A percentile compares a stretch with the other conserved stretches of the same genome.
Evolutionary conservation across 1,140 invertebrate genomes (phyloP).

Genomic region (Odontomachus brunneus): DNA sequence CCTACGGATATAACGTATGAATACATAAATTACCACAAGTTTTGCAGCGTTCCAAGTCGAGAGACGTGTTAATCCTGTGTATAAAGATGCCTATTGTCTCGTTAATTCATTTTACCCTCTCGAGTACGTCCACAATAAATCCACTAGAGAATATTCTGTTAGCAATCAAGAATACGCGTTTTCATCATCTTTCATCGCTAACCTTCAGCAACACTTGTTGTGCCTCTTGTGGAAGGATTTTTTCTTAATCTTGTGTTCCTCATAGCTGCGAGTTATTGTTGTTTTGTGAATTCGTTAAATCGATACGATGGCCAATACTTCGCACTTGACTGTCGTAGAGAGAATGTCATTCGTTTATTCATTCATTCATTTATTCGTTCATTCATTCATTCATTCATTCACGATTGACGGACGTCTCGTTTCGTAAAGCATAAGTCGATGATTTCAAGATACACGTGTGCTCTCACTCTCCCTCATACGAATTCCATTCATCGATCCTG

Average conservation of each 20-base stretch:
- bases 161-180: conserved; percentile 50
- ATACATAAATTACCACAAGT: conserved; percentile 20
- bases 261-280: not conserved
- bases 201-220: not conserved
- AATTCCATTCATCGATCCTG: conserved; percentile 35
- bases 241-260: not conserved
- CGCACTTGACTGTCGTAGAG: not conserved
- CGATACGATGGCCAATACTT: not conserved
- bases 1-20: not conserved
- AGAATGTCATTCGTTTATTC: conserved; percentile 10
- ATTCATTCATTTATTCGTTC: no score
- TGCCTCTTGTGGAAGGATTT: not conserved
- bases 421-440: conserved; percentile 35
- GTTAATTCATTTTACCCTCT: conserved; percentile 36
- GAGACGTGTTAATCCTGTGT: conserved; percentile 29
- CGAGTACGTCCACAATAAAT: conserved; percentile 30
- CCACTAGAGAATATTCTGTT: conserved; percentile 58
- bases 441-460: conserved; percentile 9
- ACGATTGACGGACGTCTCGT: conserved; percentile 40
- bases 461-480: conserved; percentile 38
- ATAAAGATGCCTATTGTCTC: conserved; percentile 33
- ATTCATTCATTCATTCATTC: conserved; percentile 18
- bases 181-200: conserved; percentile 30
- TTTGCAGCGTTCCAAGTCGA: conserved; percentile 38
- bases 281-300: conserved; percentile 8